Conservation (phyloP, 2,797 vertebrate species). For the Hypotaenidia okinawae region DNA sequence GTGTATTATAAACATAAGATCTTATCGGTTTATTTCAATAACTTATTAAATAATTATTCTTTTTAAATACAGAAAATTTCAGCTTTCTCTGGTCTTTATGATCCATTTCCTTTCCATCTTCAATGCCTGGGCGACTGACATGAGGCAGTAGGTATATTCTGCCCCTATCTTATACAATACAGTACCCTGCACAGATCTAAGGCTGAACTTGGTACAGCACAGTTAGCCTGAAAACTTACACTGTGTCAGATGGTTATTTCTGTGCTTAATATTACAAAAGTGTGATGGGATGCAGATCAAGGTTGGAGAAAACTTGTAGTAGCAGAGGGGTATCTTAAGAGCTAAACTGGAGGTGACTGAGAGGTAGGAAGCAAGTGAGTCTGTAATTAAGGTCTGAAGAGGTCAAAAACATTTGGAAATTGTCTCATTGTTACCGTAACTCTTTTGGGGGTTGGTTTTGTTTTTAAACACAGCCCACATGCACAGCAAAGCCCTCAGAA, state of each 20-base stretch:
- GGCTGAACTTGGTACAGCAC: background rate
- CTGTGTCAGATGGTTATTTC: background rate
- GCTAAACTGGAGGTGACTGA: background rate
- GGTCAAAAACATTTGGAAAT: background rate
- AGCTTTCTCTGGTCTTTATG: background rate
- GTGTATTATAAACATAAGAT: background rate
- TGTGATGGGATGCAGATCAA: accelerated
- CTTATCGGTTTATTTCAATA: background rate
- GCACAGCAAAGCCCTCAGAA: background rate
- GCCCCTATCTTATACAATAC: accelerated
- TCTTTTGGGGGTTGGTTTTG: background rate
- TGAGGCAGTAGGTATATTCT: background rate
- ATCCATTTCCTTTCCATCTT: background rate
- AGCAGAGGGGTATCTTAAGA: background rate
- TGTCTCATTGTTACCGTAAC: background rate
- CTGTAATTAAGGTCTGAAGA: background rate
- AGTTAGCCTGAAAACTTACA: background rate
- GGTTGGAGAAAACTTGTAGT: accelerated
- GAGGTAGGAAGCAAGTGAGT: background rate
- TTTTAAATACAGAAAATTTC: background rate
- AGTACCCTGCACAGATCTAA: background rate
- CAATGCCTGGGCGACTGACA: background rate
- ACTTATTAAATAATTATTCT: background rate
- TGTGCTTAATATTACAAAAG: accelerated
- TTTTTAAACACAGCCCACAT: accelerated